Percentiles rank a stretch among this genome's conserved stretches.
Evolutionary conservation across 2,888 invertebrate genomes (phyloP).

Genomic region (Lepetodrilus schrolli): DNA sequence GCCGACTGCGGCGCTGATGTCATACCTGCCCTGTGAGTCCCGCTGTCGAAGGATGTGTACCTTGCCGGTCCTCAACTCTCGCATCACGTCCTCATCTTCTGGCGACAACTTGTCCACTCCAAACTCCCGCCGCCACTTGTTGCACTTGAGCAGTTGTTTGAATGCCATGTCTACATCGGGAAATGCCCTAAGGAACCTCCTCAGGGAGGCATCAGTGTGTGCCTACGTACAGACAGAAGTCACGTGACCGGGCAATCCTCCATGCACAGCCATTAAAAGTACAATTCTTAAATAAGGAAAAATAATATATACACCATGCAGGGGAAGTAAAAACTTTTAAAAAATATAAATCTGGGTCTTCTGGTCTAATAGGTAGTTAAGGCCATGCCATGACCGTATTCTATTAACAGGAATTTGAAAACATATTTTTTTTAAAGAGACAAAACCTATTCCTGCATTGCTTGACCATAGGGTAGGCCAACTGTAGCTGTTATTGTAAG

Average conservation of each 20-base stretch:
- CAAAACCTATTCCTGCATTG: too few species aligned
- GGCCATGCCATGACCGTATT: too few species aligned
- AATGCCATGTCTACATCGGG: slow-evolving; percentile 82
- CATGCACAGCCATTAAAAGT: background rate
- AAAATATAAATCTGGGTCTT: background rate
- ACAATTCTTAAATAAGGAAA: too few species aligned
- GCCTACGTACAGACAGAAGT: slow-evolving; percentile 16
- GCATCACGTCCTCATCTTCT: slow-evolving; percentile 78
- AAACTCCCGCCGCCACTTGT: slow-evolving; percentile 85
- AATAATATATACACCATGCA: too few species aligned
- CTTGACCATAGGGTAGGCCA: too few species aligned
- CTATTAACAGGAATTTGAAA: too few species aligned
- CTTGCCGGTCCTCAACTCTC: slow-evolving; percentile 80
- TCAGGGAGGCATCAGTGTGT: slow-evolving; percentile 82
- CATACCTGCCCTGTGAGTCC: slow-evolving; percentile 80
- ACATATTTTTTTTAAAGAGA: too few species aligned
- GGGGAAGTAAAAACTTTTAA: too few species aligned
- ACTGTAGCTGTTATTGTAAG: too few species aligned
- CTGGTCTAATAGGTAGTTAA: too few species aligned
- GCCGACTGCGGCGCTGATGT: too few species aligned
- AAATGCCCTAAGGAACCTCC: slow-evolving; percentile 84
- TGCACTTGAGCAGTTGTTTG: slow-evolving; percentile 51
- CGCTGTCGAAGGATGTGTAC: slow-evolving; percentile 79
- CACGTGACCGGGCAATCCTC: background rate
- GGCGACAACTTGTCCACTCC: slow-evolving; percentile 80